Evolutionary conservation across 2,888 invertebrate genomes (phyloP).

Genomic region (Plebejus argus): DNA sequence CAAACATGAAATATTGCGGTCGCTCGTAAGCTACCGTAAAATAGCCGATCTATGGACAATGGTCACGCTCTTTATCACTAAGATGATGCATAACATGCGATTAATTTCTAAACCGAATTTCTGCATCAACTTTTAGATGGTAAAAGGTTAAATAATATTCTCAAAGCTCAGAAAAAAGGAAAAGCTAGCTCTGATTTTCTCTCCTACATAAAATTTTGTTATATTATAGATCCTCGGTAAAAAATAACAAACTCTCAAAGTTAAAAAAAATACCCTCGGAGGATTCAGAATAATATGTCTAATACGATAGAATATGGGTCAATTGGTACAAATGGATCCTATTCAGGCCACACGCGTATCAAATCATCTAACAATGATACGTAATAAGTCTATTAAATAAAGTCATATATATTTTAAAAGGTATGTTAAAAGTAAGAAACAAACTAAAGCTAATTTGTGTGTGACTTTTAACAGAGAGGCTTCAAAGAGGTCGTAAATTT

Average conservation of each 20-base stretch:
- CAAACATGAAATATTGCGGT: constrained; percentile 57
- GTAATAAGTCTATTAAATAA: constrained; percentile 44
- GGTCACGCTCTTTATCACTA: background rate
- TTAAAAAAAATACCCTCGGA: background rate
- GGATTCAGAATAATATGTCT: constrained; percentile 42
- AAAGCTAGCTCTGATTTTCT: background rate
- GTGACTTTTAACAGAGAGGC: constrained; percentile 14
- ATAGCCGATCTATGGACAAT: constrained; percentile 52
- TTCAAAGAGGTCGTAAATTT: constrained; percentile 3
- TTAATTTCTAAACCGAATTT: background rate
- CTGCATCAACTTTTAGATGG: background rate
- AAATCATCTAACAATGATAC: constrained; percentile 53
- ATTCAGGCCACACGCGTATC: constrained; percentile 58
- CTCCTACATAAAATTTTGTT: background rate
- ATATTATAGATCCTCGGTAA: background rate
- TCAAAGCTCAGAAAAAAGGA: background rate
- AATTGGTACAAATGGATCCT: constrained; percentile 58
- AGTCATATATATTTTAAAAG: constrained; percentile 40
- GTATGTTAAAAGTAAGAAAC: constrained; percentile 4
- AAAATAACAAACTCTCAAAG: background rate
- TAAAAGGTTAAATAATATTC: background rate
- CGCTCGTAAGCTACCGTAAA: constrained; percentile 59
- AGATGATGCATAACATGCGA: background rate
- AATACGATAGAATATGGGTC: constrained; percentile 48
- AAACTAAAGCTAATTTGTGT: constrained; percentile 19